phyloP scores from a whole-genome alignment of 2,888 invertebrate genomes.

The Abrostola triplasia region DNA sequence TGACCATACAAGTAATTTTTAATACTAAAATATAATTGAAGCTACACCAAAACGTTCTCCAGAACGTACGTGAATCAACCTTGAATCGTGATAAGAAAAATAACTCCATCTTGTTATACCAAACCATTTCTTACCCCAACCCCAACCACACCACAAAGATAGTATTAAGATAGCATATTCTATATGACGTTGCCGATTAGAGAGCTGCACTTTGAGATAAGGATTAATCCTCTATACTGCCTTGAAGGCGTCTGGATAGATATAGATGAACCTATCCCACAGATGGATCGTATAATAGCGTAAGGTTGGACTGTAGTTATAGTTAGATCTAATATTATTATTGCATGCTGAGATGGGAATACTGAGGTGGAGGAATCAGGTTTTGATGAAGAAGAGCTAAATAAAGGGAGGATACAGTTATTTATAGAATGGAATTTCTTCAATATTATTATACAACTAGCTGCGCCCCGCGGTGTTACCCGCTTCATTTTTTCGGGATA shows the following conservation, averaged over 20 bases:
- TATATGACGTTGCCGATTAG: constrained; percentile 21
- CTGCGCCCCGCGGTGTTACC: no score
- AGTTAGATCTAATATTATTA: not conserved
- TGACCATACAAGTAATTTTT: no score
- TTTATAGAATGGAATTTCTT: no score
- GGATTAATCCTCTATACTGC: constrained; percentile 54
- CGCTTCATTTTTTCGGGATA: no score
- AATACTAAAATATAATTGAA: no score
- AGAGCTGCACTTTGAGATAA: constrained; percentile 59
- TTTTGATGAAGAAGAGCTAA: no score
- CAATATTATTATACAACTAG: no score
- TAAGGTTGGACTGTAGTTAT: not conserved
- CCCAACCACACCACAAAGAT: not conserved
- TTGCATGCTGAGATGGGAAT: no score
- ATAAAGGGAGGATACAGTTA: no score
- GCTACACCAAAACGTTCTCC: no score
- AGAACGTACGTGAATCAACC: no score
- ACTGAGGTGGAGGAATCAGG: no score
- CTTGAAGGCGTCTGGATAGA: constrained; percentile 14
- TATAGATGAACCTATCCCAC: not conserved
- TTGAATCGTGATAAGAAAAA: not conserved
- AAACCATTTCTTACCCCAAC: not conserved
- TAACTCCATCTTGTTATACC: not conserved
- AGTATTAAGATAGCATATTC: not conserved
- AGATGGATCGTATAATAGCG: not conserved